Evolutionary conservation across 2,888 invertebrate genomes (phyloP).

Genomic region (Microplitis deprimator): DNA sequence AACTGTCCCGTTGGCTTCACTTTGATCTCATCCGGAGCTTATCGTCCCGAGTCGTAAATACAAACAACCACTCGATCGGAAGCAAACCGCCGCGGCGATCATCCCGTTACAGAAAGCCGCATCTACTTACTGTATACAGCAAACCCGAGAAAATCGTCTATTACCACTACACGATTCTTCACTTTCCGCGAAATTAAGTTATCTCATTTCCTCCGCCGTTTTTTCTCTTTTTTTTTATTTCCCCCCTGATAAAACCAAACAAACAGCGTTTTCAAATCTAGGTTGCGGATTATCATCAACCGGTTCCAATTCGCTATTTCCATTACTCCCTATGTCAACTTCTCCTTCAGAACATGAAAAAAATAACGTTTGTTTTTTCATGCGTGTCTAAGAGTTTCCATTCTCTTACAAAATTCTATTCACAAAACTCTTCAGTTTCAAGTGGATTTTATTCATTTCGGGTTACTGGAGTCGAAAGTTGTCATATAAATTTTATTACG

Average conservation of each 20-base stretch:
- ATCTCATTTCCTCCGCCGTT: not conserved
- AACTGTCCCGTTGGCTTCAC: slow-evolving; percentile 6
- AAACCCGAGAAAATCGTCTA: not conserved
- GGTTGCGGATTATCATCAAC: not conserved
- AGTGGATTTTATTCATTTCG: slow-evolving; percentile 1
- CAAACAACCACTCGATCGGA: slow-evolving; percentile 26
- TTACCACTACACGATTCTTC: not conserved
- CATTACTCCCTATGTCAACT: too few species aligned
- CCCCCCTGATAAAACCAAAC: not conserved
- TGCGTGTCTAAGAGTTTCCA: slow-evolving; percentile 40
- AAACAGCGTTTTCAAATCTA: not conserved
- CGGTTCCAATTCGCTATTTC: slow-evolving; percentile 22
- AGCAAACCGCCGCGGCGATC: not conserved
- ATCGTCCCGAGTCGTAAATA: slow-evolving; percentile 25
- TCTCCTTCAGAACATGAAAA: slow-evolving; percentile 28
- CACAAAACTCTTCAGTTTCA: slow-evolving; percentile 38
- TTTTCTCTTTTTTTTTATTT: not conserved
- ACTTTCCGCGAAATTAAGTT: not conserved
- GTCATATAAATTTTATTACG: not conserved
- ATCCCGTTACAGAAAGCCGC: not conserved
- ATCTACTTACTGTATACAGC: not conserved
- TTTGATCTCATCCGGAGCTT: slow-evolving; percentile 26
- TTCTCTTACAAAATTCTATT: slow-evolving; percentile 44
- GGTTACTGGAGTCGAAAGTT: not conserved
- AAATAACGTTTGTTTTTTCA: not conserved